Base-by-base conservation (phyloP, 2,113 vertebrate genomes). In the Ornithorhynchus anatinus region DNA sequence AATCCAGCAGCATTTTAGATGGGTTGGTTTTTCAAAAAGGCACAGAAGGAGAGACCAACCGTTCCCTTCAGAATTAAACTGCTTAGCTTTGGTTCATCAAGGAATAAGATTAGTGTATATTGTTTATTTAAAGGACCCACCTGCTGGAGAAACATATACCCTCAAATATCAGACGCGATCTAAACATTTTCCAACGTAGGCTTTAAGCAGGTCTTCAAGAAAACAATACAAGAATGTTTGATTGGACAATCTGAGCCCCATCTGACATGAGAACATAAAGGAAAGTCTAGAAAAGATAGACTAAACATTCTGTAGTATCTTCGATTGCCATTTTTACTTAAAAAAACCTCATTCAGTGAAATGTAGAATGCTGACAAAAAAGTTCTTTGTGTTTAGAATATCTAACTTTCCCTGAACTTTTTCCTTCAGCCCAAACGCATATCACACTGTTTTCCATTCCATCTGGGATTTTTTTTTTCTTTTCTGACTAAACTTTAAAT, bases 21-120 rank as follows among this genome's bases (percentile, higher is more conserved):
- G 8, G 37, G 33, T 38, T 75, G 33, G 0, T 50, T 32, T 31
- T 4, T 0, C 1, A 56, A 39, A 57, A 48, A 4, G 22, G 20
- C n/a, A 42, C 1, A 25, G 0, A 47, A 43, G n/a, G 6, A 27
- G 16, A 23, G 39, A 37, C 36, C 23, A 0, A n/a, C 0, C 62
- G 25, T 0, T 0, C 5, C 8, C 0, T 12, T 63, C 69, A 45
- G 65, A 66, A 0, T 44, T 53, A 39, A 20, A 19, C 6, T 23
- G 5, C 29, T 35, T 63, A 19, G 43, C 0, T 16, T 1, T 25
- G 15, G 6, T 8, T 10, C 27, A 4, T 16, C 5, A 63, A 52
- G 36, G 58, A 13, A 3, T 31, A 27, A 38, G 42, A n/a, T n/a
- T n/a, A n/a, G n/a, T 10, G 27, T 1, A 27, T 20, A 12, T 64